A percentile compares a stretch with the other conserved stretches of the same genome.
Evolutionary conservation across 2,888 invertebrate genomes (phyloP).

Genomic region (Falcaria lacertinaria): DNA sequence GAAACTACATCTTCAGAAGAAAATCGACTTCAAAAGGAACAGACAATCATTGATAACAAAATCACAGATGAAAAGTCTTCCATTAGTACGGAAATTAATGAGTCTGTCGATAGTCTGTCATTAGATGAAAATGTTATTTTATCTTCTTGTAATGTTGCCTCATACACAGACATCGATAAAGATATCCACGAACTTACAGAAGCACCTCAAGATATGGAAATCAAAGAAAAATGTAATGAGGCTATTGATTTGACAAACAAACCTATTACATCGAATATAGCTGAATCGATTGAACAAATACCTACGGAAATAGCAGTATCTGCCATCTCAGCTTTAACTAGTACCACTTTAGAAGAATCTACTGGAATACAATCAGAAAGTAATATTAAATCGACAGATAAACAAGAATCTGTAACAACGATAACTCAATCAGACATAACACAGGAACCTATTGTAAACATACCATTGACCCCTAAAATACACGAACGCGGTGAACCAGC

Average conservation of each 20-base stretch:
- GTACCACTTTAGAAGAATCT: too few relatives aligned
- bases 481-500: too few relatives aligned
- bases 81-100: conserved; percentile 24
- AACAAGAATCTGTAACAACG: too few relatives aligned
- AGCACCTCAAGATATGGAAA: not conserved
- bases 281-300: not conserved
- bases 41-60: conserved; percentile 32
- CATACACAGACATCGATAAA: not conserved
- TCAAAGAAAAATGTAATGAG: not conserved
- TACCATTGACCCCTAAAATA: too few relatives aligned
- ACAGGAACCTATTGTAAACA: too few relatives aligned
- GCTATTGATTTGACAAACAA: not conserved
- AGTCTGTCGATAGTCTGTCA: not conserved
- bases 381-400: too few relatives aligned
- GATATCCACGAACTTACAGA: not conserved
- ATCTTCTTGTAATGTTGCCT: not conserved
- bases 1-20: conserved; percentile 31
- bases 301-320: too few relatives aligned
- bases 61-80: conserved; percentile 43
- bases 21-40: conserved; percentile 16
- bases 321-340: too few relatives aligned
- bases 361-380: too few relatives aligned
- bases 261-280: not conserved
- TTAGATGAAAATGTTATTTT: not conserved
- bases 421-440: too few relatives aligned